These are phyloP conservation scores for Cosmia trapezina DNA, from an alignment of 2,888 invertebrate genomes.

Conservation along the genomic window DNA sequence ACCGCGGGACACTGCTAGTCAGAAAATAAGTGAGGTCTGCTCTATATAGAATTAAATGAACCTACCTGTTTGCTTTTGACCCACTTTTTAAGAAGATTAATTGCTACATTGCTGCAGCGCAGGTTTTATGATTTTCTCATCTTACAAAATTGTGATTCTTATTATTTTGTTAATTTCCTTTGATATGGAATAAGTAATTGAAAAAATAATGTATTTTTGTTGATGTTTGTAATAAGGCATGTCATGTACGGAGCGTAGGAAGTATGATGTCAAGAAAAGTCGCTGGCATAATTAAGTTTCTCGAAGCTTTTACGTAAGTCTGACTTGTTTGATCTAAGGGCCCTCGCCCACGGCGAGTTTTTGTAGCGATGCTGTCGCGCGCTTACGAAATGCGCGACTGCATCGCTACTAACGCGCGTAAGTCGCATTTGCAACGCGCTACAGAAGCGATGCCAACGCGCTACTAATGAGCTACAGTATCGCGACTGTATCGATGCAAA, in stretches of 20 bases:
- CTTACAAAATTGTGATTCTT: not conserved
- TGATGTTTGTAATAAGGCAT: not conserved
- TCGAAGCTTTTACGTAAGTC: not conserved
- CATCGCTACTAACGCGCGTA: too few relatives aligned
- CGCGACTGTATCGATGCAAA: too few relatives aligned
- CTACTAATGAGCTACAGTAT: too few relatives aligned
- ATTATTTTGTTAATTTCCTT: constrained; percentile 23
- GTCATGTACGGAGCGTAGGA: constrained; percentile 4
- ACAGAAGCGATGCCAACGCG: too few relatives aligned
- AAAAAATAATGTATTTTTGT: constrained; percentile 7
- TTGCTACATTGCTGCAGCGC: not conserved
- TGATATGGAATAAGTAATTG: constrained; percentile 22
- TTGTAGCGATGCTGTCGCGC: too few relatives aligned
- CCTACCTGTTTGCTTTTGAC: not conserved
- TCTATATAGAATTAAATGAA: not conserved
- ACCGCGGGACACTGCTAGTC: too few relatives aligned
- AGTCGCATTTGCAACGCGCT: too few relatives aligned
- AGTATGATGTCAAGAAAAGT: not conserved
- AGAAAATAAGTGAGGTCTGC: too few relatives aligned
- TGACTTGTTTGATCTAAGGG: too few relatives aligned
- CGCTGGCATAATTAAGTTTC: constrained; percentile 11
- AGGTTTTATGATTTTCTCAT: constrained; percentile 5
- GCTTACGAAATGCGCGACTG: too few relatives aligned
- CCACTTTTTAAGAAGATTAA: constrained; percentile 20
- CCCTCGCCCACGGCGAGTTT: too few relatives aligned